Evolutionary conservation across 2,888 invertebrate genomes (phyloP), one percentile per base, ranked within the genome.

Genomic region (Stenichneumon culpator): DNA sequence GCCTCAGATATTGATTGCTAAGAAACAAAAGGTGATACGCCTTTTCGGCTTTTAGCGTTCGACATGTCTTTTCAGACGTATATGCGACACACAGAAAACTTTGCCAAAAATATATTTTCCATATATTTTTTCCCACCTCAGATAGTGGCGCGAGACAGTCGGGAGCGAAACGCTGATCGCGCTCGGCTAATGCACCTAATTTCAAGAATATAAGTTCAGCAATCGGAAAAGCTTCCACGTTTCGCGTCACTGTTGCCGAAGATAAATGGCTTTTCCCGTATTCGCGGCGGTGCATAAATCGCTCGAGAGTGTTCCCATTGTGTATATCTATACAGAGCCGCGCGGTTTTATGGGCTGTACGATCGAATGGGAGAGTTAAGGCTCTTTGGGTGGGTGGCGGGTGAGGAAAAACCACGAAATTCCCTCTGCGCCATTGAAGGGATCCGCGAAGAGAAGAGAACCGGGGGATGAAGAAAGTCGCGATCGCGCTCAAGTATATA

Each of bases 381-480:
- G 75, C 68, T 47, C 22, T 47, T 77, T 77, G 68, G 36, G 16
- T 67, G 75, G 77, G 52, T 74, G 74, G 63, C 3, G 82, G 65
- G 54, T 72, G 65, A 74, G 57, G 25, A 25, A 57, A 57, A 57
- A 57, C 65, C 77, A 74, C 52, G 44, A 74, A 69, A 65, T 73
- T 79, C 69, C 74, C 69, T 28, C 28, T 36, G 74, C 54, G 44
- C 69, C 36, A 57, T 44, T 39, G 75, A 69, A 69, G 69, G 67
- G 73, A 78, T 77, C 68, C 25, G 32, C 28, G 39, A 28, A 25
- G 57, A 60, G 68, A 77, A 70, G 47, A 25, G 44, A 60, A 65
- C 68, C 60, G 36, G 70, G 74, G 74, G 39, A 69, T 63, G 78
- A 50, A 63, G 69, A 82, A 82, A 82, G 68, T 84, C 44, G 52